Evolutionary conservation across 2,888 invertebrate species (phyloP).

Genomic region (Drosophila leonis): DNA sequence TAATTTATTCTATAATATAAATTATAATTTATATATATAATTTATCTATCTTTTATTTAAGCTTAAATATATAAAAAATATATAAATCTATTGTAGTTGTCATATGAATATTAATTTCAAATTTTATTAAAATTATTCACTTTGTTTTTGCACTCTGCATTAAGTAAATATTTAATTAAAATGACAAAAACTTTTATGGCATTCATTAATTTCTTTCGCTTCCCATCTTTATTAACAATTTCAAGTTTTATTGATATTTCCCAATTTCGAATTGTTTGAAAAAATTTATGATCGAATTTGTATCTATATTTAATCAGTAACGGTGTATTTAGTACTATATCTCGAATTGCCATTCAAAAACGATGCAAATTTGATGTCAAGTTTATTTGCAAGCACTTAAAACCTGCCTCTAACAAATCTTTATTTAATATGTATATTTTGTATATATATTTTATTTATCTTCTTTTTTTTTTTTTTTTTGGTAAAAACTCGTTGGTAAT

Average conservation of each 20-base stretch:
- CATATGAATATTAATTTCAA: too few species aligned
- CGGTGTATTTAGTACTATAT: neutral
- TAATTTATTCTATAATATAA: too few species aligned
- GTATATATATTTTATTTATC: neutral
- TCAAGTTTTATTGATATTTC: conserved; percentile 2
- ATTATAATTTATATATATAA: too few species aligned
- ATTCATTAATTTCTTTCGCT: neutral
- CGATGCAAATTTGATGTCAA: conserved; percentile 36
- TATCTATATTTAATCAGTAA: conserved; percentile 4
- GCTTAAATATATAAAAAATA: neutral
- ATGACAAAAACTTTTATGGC: neutral
- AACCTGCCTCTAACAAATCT: conserved; percentile 34
- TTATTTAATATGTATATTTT: conserved; percentile 21
- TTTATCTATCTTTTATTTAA: neutral
- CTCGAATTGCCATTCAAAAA: neutral
- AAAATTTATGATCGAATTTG: neutral
- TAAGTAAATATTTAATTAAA: neutral
- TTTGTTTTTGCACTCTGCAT: neutral
- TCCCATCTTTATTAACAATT: neutral
- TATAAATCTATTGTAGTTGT: too few species aligned
- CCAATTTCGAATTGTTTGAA: neutral
- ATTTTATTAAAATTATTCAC: neutral
- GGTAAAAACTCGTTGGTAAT: conserved; percentile 41
- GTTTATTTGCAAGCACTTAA: conserved; percentile 38
- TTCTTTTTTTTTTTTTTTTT: conserved; percentile 4